Evolutionary conservation across 2,888 invertebrate species (phyloP), one percentile per base, ranked within the genome.

Genomic region (Falcaria lacertinaria): DNA sequence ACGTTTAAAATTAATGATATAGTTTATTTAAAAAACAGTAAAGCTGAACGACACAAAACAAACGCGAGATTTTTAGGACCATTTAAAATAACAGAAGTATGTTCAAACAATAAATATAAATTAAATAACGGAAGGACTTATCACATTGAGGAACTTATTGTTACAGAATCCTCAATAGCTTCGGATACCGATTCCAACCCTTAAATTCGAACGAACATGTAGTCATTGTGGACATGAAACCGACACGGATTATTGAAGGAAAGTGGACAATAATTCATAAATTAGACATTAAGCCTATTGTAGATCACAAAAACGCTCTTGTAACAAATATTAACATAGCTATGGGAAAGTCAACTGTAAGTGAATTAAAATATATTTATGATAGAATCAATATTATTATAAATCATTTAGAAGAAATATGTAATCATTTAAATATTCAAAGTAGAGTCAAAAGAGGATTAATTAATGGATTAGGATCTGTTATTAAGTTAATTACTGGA

Each of bases 131-230:
- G 42, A 2, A 37, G 22, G 39, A 39, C 32, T 15, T 50, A 47
- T 43, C 50, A 47, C 15, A 22, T 47, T 32, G 45, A 50, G 19
- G 47, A 47, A 50, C 43, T 47, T 22, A 8, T 43, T 45, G 45
- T 50, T 47, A 22, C 47, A 50, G 43, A 37, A 7, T 38, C 39
- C 2, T 39, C 47, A 34, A 6, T 34, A 13, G 15, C 33, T 15
- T 42, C 34, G 46, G 42, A 42, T 49, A 40, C 35, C 45, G 44
- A 15, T 46, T 49, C 42, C 28, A 34, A 40, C 28, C 38, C 15
- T 16, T 37, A 22, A 22, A 25, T n/a, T 25, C 35, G 11, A 17
- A 35, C 8, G 48, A 49, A 37, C 41, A 49, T 40, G 16, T 49
- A 11, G 34, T 45, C 3, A 5, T 49, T 32, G 40, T 49, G 2